Base-by-base conservation (phyloP, 2,797 vertebrate genomes). In the Melanotaenia trifasciata region DNA sequence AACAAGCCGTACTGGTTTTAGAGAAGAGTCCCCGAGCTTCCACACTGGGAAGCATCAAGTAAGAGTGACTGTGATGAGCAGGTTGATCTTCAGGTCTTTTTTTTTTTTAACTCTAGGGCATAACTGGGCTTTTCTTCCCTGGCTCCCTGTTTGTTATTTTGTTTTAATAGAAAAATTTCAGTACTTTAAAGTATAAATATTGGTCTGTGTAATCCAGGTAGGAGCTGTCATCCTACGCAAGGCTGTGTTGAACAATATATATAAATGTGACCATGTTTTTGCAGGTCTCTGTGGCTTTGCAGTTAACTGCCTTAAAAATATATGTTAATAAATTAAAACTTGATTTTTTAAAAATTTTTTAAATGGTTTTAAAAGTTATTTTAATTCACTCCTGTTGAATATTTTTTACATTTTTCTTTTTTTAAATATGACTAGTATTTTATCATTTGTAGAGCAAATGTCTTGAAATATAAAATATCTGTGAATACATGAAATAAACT, bases 1-100 rank as follows among this genome's bases (percentile, higher is more conserved):
- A 97, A 78, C 96, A 97, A 93, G 95, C 97, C 83, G 98, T 99
- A 85, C 94, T 99, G 94, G 97, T 99, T 80, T 93, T 99, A 87
- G 97, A 99, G 92, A 99, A 99, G 94, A 96, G 97, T 89, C 96
- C 96, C 76, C 96, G 96, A 78, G 80, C 95, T 85, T 95, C 96
- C 79, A 95, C 95, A 88, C 94, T 97, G 93, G 96, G 95, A 93
- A 97, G 94, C 90, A 94, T 96, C 85, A 94, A 93, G 91, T 94
- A 90, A 22, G 90, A 84, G 36, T 51, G 12, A 32, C 14, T 53
- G n/a, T 79, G 57, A 32, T 61, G 26, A 12, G 1, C 28, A 14
- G n/a, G 61, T 18, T 45, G 22, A 20, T 43, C n/a, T 14, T 33
- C 30, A 33, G 12, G 4, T 5, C 22, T 53, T 24, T 8, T 53